Evolutionary conservation across 2,113 vertebrate species (phyloP).

Genomic region (Erinaceus europaeus): DNA sequence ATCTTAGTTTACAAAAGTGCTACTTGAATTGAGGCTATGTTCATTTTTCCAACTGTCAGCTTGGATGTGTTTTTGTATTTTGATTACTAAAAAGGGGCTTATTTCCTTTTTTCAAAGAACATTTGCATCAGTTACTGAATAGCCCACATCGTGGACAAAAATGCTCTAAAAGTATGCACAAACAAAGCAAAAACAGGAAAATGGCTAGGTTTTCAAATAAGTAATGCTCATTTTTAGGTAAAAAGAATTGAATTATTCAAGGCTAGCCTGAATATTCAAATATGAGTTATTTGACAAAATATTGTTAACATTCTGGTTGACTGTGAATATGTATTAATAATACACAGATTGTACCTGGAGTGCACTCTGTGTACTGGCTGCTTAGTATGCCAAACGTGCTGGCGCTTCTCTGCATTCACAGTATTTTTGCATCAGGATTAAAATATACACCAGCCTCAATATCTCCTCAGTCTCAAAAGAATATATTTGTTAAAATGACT

Average conservation of each 20-base stretch:
- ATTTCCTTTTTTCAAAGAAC: slow-evolving; percentile 67
- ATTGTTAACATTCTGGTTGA: slow-evolving; percentile 64
- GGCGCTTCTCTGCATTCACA: slow-evolving; percentile 33
- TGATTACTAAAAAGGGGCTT: slow-evolving; percentile 70
- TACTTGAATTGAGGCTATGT: slow-evolving; percentile 58
- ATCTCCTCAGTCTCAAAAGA: neutral
- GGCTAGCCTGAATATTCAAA: slow-evolving; percentile 63
- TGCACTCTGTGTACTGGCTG: slow-evolving; percentile 32
- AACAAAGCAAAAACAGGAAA: slow-evolving; percentile 66
- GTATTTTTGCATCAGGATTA: slow-evolving; percentile 36
- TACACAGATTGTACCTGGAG: slow-evolving; percentile 52
- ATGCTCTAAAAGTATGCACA: slow-evolving; percentile 57
- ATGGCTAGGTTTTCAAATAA: slow-evolving; percentile 66
- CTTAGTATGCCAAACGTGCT: slow-evolving; percentile 45
- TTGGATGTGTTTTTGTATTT: slow-evolving; percentile 67
- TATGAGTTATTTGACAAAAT: slow-evolving; percentile 67
- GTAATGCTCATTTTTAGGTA: slow-evolving; percentile 33
- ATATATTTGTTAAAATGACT: slow-evolving; percentile 13
- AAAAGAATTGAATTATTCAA: slow-evolving; percentile 66
- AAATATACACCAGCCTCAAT: slow-evolving; percentile 22
- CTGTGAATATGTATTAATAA: slow-evolving; percentile 65
- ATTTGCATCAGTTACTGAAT: slow-evolving; percentile 72
- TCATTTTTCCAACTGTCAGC: slow-evolving; percentile 47
- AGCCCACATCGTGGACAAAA: slow-evolving; percentile 57
- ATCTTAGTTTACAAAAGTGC: slow-evolving; percentile 55